Evolutionary conservation across 2,888 invertebrate genomes (phyloP).

Genomic region (Eremobia ochroleuca): DNA sequence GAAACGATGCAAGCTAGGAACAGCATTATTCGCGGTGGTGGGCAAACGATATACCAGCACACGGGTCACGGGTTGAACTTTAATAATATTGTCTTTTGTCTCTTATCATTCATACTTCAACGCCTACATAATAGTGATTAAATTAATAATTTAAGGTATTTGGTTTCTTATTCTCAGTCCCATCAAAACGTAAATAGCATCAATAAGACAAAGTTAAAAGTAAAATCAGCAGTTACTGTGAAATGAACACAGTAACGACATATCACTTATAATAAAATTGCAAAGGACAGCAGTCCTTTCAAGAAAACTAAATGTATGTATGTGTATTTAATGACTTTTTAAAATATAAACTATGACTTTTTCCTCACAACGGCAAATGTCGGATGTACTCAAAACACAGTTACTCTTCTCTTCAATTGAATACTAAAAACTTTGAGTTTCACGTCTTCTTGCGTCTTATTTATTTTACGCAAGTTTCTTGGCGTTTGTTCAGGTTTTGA

Average conservation of each 20-base stretch:
- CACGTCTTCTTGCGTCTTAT: slow-evolving; percentile 5
- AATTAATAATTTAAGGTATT: too few species aligned
- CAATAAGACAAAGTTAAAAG: background rate
- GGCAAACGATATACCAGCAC: background rate
- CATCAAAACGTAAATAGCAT: background rate
- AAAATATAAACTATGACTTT: background rate
- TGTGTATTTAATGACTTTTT: background rate
- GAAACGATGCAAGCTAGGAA: background rate
- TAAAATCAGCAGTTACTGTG: background rate
- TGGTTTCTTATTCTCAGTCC: background rate
- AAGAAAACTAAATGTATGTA: background rate
- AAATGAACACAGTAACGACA: background rate
- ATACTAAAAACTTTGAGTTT: slow-evolving; percentile 26
- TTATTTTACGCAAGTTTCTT: slow-evolving; percentile 9
- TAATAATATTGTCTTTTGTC: background rate
- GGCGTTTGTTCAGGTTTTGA: background rate
- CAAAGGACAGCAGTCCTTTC: background rate
- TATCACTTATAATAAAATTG: too few species aligned
- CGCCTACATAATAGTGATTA: too few species aligned
- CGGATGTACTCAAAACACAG: background rate
- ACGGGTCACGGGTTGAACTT: background rate
- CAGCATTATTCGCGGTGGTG: background rate
- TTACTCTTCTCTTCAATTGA: slow-evolving; percentile 11
- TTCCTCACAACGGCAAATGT: background rate
- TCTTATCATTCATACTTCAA: background rate